These are phyloP conservation scores for Delia radicum DNA, from an alignment of 1,140 invertebrate species.

Conservation along the genomic window DNA sequence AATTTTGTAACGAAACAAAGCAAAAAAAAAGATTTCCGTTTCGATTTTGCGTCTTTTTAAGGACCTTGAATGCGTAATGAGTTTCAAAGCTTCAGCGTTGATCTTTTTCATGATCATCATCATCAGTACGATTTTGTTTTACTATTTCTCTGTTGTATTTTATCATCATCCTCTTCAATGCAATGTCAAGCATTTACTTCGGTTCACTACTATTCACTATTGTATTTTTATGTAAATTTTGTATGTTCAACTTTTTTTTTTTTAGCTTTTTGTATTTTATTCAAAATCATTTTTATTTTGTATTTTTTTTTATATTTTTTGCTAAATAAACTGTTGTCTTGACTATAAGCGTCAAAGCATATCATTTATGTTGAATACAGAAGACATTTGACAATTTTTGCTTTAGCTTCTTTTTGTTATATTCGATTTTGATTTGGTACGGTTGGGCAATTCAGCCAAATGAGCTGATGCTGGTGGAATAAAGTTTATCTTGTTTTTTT, in stretches of 20 bases:
- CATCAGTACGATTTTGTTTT: background rate
- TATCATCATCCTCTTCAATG: background rate
- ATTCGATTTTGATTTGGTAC: background rate
- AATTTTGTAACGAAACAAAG: background rate
- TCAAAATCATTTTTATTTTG: no score
- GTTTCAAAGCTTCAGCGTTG: conserved; percentile 6
- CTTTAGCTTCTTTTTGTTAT: background rate
- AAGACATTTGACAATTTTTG: conserved; percentile 14
- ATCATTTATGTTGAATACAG: conserved; percentile 16
- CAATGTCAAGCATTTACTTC: background rate
- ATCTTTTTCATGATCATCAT: background rate
- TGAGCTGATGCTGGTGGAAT: no score
- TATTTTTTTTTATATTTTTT: background rate
- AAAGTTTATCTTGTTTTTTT: no score
- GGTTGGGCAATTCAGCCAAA: no score
- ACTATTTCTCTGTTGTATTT: background rate
- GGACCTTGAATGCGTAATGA: conserved; percentile 55
- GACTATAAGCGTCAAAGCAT: conserved; percentile 23
- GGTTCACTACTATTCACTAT: background rate
- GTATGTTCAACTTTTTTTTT: background rate
- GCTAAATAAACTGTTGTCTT: conserved; percentile 4
- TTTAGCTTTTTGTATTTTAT: conserved; percentile 4
- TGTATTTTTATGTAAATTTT: conserved; percentile 28
- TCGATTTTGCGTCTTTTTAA: conserved; percentile 28
- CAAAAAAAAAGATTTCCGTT: conserved; percentile 9